Evolutionary conservation across 2,797 vertebrate genomes (phyloP).

Genomic region (Argyrosomus regius): DNA sequence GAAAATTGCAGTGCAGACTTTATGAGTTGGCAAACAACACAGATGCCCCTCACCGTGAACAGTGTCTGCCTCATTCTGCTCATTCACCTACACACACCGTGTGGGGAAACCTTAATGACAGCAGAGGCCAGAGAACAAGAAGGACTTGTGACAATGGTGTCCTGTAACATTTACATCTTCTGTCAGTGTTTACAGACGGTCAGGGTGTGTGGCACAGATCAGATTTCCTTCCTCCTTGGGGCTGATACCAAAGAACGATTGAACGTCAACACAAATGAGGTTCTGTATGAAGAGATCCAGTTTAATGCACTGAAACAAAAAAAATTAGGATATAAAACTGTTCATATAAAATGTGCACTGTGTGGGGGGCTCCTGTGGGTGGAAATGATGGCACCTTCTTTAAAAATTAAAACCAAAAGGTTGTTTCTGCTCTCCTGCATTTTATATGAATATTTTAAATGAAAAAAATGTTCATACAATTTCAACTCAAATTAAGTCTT

Average conservation of each 20-base stretch:
- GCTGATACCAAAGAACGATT: slow-evolving; percentile 24
- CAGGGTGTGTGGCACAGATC: slow-evolving; percentile 40
- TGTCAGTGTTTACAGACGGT: slow-evolving; percentile 57
- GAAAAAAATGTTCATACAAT: slow-evolving; percentile 16
- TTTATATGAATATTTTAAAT: background rate
- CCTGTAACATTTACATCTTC: slow-evolving; percentile 69
- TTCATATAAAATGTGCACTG: background rate
- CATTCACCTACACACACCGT: slow-evolving; percentile 51
- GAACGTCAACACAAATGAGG: slow-evolving; percentile 3
- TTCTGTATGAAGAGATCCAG: background rate
- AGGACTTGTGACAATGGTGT: slow-evolving; percentile 67
- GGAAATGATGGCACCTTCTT: background rate
- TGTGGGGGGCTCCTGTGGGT: background rate
- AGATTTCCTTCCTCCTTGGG: slow-evolving; percentile 8
- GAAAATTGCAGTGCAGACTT: slow-evolving; percentile 33
- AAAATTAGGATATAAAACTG: background rate
- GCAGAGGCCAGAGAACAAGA: slow-evolving; percentile 63
- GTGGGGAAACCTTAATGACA: slow-evolving; percentile 67
- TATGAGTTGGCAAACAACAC: slow-evolving; percentile 49
- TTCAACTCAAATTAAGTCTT: slow-evolving; percentile 15
- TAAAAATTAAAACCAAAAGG: background rate
- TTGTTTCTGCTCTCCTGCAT: background rate
- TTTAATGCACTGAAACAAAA: background rate
- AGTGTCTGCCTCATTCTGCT: slow-evolving; percentile 50
- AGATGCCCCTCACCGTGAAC: slow-evolving; percentile 36